Percentiles rank a stretch among this genome's conserved stretches.
phyloP scores from a whole-genome alignment of 2,888 invertebrate genomes.

The Latrodectus hesperus region DNA sequence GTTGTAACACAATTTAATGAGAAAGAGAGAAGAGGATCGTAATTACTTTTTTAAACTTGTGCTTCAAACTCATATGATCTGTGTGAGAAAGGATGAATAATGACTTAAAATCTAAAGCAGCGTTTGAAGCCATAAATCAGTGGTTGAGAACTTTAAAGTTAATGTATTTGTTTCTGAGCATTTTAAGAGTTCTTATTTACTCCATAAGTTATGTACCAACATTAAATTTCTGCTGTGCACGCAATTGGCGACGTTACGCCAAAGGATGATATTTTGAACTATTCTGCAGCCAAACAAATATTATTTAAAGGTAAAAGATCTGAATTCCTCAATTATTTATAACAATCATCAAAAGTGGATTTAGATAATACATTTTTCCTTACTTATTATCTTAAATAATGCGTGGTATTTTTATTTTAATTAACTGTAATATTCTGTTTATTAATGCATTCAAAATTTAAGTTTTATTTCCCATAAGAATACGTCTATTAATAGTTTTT shows the following conservation, averaged over 20 bases:
- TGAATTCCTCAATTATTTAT: neutral
- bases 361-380: no score
- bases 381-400: no score
- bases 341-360: neutral
- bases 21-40: no score
- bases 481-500: no score
- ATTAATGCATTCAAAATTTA: no score
- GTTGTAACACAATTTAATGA: no score
- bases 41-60: no score
- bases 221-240: constrained; percentile 6
- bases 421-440: no score
- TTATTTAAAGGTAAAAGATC: neutral
- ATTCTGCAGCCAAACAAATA: neutral
- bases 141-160: constrained; percentile 43
- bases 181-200: constrained; percentile 1
- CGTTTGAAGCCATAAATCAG: constrained; percentile 38
- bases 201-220: neutral
- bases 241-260: constrained; percentile 18
- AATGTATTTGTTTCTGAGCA: constrained; percentile 29
- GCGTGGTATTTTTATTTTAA: no score
- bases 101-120: neutral
- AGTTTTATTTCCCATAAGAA: no score
- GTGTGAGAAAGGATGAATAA: no score
- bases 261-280: neutral
- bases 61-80: no score